These are phyloP conservation scores for Luperina testacea DNA, from an alignment of 2,888 invertebrate species.

Conservation along the genomic window DNA sequence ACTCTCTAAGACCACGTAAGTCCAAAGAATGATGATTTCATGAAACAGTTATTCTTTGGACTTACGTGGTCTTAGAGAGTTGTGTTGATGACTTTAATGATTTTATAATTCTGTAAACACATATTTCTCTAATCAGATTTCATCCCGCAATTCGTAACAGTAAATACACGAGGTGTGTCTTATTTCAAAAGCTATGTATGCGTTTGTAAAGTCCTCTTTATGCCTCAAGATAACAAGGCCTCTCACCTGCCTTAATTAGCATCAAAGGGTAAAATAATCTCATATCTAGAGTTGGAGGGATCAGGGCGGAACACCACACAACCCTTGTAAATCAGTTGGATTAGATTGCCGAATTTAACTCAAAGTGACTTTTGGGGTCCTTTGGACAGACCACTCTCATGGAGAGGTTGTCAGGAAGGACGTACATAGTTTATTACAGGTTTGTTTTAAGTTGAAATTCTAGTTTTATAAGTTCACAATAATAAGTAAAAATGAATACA, in stretches of 20 bases:
- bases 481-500: too few relatives aligned
- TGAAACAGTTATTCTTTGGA: too few relatives aligned
- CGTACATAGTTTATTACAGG: not conserved
- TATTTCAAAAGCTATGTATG: constrained; percentile 27
- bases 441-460: not conserved
- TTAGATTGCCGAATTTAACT: constrained; percentile 26
- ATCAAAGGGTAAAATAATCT: constrained; percentile 43
- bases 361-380: constrained; percentile 17
- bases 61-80: too few relatives aligned
- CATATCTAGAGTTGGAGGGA: constrained; percentile 1
- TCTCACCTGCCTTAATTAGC: constrained; percentile 50
- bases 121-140: too few relatives aligned
- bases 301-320: constrained; percentile 13
- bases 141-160: not conserved
- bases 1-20: too few relatives aligned
- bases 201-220: constrained; percentile 20
- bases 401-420: not conserved
- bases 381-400: not conserved
- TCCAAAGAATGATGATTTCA: too few relatives aligned
- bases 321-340: constrained; percentile 51
- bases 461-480: not conserved
- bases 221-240: constrained; percentile 31
- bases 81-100: too few relatives aligned
- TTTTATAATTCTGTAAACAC: too few relatives aligned
- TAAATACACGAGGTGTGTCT: not conserved